A percentile compares a stretch with the other conserved stretches of the same genome.
Conservation (phyloP, 1,140 invertebrate genomes). For the Pygmarrhopalites habei region DNA sequence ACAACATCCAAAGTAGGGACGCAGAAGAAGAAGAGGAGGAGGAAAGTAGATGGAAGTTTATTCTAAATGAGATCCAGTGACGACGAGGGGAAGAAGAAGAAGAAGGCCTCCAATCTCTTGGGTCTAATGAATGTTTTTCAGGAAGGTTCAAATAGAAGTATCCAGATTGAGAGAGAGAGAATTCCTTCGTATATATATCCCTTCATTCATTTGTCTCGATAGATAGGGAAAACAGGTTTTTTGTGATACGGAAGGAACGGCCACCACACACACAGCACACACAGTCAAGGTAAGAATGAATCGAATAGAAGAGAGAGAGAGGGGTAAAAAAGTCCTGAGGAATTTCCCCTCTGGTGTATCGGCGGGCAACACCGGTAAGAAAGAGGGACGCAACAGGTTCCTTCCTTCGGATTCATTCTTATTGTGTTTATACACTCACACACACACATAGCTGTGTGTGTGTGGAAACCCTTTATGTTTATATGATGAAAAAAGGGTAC, state of each 20-base stretch:
- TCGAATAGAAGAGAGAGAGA: too few species aligned
- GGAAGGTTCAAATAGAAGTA: constrained; percentile 10
- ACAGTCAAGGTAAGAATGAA: constrained; percentile 21
- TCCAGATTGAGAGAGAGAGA: constrained; percentile 6
- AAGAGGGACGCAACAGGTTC: constrained; percentile 23
- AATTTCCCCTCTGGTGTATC: constrained; percentile 18
- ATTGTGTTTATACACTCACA: too few species aligned
- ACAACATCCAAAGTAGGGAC: too few species aligned
- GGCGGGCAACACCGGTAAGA: constrained; percentile 20
- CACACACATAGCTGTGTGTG: too few species aligned
- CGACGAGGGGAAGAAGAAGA: constrained; percentile 7
- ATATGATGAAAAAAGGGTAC: too few species aligned
- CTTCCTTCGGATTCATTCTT: neutral
- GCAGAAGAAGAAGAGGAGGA: neutral
- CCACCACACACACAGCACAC: constrained; percentile 9
- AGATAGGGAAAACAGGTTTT: constrained; percentile 28
- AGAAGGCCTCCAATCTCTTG: constrained; percentile 7
- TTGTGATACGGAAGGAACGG: constrained; percentile 28
- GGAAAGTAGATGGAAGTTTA: neutral
- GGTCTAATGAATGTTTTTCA: constrained; percentile 15
- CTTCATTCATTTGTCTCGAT: constrained; percentile 28
- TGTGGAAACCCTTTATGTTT: too few species aligned
- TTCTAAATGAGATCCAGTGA: constrained; percentile 11
- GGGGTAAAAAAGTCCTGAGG: constrained; percentile 22
- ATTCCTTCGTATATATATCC: constrained; percentile 21